These are phyloP conservation scores for Miltochrista miniata DNA, from an alignment of 2,888 invertebrate species.

Conservation along the genomic window DNA sequence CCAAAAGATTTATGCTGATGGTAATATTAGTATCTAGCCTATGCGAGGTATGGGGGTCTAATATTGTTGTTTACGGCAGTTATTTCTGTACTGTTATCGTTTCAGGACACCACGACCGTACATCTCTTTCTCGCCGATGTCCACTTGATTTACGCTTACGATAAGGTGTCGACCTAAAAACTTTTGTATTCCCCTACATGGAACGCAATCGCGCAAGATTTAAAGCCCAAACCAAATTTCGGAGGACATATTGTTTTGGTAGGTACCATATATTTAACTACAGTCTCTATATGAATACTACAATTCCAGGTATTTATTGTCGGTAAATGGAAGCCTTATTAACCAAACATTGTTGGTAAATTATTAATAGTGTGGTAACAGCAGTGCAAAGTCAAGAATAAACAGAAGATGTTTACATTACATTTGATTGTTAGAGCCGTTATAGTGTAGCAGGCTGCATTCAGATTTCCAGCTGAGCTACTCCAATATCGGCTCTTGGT, in stretches of 20 bases:
- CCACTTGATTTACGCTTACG: constrained; percentile 76
- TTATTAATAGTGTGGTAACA: too few relatives aligned
- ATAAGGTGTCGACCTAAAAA: constrained; percentile 76
- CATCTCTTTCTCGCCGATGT: constrained; percentile 66
- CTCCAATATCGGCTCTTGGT: constrained; percentile 70
- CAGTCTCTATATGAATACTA: background rate
- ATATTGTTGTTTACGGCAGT: constrained; percentile 65
- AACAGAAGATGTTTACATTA: constrained; percentile 71
- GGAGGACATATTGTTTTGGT: constrained; percentile 16
- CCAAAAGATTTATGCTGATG: constrained; percentile 29
- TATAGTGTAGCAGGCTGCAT: constrained; percentile 62
- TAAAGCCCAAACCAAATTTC: constrained; percentile 61
- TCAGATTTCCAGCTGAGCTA: constrained; percentile 64
- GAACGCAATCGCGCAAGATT: constrained; percentile 65
- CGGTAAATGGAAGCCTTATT: background rate
- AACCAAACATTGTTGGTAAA: too few relatives aligned
- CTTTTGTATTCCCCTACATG: constrained; percentile 55
- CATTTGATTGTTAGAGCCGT: constrained; percentile 59
- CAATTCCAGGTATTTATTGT: background rate
- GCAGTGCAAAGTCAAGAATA: too few relatives aligned
- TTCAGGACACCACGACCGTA: constrained; percentile 55
- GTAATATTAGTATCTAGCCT: constrained; percentile 25
- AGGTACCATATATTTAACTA: background rate
- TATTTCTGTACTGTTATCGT: constrained; percentile 71
- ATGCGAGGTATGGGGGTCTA: constrained; percentile 18